A percentile compares a stretch with the other conserved stretches of the same genome.
These are phyloP conservation scores for Drosophila aff. DNA, from an alignment of 1,140 invertebrate genomes.

Conservation along the genomic window DNA sequence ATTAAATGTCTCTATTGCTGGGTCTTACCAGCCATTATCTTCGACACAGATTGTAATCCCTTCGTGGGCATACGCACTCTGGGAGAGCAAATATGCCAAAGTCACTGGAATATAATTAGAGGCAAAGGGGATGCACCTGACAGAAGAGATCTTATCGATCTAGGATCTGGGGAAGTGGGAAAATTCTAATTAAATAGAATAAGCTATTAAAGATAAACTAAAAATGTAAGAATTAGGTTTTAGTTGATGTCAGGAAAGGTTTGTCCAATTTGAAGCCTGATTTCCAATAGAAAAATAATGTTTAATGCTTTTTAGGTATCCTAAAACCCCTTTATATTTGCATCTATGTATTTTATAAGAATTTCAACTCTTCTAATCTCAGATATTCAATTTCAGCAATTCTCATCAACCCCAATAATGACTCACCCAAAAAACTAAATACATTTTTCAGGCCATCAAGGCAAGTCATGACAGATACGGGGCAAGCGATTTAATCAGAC, in stretches of 20 bases:
- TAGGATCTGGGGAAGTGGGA: not conserved
- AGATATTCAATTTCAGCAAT: not conserved
- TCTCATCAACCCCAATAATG: too few relatives aligned
- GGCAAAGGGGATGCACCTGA: not conserved
- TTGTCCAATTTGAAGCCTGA: not conserved
- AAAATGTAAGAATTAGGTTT: too few relatives aligned
- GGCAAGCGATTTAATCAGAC: slow-evolving; percentile 25
- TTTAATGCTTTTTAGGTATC: not conserved
- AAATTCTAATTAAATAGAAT: not conserved
- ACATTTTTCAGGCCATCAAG: slow-evolving; percentile 5
- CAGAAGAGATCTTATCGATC: not conserved
- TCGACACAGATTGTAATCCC: slow-evolving; percentile 32
- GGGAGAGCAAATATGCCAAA: slow-evolving; percentile 5
- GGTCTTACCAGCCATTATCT: slow-evolving; percentile 7
- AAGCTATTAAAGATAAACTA: too few relatives aligned
- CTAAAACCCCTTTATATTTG: not conserved
- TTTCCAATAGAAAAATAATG: not conserved
- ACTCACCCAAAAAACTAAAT: not conserved
- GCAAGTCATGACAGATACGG: slow-evolving; percentile 9
- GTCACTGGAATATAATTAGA: slow-evolving; percentile 16
- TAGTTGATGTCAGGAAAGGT: not conserved
- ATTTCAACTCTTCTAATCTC: not conserved
- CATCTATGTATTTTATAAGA: not conserved
- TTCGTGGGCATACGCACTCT: slow-evolving; percentile 6
- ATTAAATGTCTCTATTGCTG: slow-evolving; percentile 69